Percentiles rank a stretch among this genome's conserved stretches.
Conservation (phyloP, 2,113 vertebrate genomes). For the Desmodus rotundus region DNA sequence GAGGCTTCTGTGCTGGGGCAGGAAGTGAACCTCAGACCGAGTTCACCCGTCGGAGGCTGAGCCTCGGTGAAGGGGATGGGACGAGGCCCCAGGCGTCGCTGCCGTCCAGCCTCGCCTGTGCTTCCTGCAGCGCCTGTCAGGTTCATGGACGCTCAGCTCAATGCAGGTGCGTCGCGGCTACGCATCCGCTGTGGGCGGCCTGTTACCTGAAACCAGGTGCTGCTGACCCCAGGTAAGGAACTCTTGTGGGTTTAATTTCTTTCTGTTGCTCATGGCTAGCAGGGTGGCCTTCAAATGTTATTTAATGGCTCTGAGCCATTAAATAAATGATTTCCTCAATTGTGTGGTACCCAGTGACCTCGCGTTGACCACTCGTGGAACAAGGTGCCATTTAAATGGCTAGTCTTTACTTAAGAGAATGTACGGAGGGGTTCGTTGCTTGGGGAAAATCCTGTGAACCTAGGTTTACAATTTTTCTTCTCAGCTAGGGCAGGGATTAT, state of each 20-base stretch:
- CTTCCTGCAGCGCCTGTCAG: neutral
- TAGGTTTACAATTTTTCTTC: neutral
- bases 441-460: neutral
- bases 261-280: neutral
- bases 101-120: neutral
- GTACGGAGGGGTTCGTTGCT: neutral
- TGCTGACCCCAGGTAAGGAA: constrained; percentile 23
- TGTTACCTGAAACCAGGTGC: constrained; percentile 28
- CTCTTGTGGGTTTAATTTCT: constrained; percentile 2
- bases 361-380: neutral
- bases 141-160: neutral
- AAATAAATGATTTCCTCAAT: neutral
- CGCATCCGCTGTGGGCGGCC: accelerated
- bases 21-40: neutral
- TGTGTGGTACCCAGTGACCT: neutral
- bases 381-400: neutral
- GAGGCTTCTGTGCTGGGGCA: neutral
- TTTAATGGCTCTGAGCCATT: constrained; percentile 22
- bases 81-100: accelerated
- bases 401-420: neutral
- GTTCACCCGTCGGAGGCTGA: neutral
- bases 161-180: accelerated
- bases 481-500: neutral
- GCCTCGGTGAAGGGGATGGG: neutral
- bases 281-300: constrained; percentile 56